Evolutionary conservation across 2,113 vertebrate genomes (phyloP).

Genomic region (Numenius arquata): DNA sequence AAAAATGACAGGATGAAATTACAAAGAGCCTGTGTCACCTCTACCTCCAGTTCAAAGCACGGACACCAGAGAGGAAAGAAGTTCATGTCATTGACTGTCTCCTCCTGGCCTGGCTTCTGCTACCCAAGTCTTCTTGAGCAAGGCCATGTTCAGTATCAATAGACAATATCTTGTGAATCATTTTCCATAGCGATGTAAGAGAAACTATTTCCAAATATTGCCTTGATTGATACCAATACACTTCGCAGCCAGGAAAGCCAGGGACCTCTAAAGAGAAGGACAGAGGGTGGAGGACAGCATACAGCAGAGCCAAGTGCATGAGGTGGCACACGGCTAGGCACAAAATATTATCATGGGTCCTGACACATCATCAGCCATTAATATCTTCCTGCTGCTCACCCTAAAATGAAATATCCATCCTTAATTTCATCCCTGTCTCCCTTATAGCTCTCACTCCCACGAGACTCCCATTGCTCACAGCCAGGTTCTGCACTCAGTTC

Average conservation of each 20-base stretch:
- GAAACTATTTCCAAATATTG: background rate
- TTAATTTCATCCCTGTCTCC: background rate
- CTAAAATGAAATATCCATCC: background rate
- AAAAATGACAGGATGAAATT: background rate
- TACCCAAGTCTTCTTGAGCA: background rate
- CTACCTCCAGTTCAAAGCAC: background rate
- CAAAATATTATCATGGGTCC: background rate
- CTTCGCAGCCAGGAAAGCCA: background rate
- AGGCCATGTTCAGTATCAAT: background rate
- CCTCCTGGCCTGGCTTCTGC: background rate
- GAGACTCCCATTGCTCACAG: fast-evolving
- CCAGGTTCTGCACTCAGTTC: background rate
- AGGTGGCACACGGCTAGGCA: background rate
- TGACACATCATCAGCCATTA: background rate
- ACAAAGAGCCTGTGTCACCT: background rate
- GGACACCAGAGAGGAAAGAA: background rate
- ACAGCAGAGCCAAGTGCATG: background rate
- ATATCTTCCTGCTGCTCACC: background rate
- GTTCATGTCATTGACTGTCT: background rate
- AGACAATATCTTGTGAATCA: background rate
- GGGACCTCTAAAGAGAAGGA: background rate
- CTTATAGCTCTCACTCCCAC: background rate
- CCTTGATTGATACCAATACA: background rate
- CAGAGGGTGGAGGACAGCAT: background rate
- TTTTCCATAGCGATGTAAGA: background rate